Evolutionary conservation across 2,888 invertebrate species (phyloP), one percentile per base, ranked within the genome.

Genomic region (Leucophenga maculata): DNA sequence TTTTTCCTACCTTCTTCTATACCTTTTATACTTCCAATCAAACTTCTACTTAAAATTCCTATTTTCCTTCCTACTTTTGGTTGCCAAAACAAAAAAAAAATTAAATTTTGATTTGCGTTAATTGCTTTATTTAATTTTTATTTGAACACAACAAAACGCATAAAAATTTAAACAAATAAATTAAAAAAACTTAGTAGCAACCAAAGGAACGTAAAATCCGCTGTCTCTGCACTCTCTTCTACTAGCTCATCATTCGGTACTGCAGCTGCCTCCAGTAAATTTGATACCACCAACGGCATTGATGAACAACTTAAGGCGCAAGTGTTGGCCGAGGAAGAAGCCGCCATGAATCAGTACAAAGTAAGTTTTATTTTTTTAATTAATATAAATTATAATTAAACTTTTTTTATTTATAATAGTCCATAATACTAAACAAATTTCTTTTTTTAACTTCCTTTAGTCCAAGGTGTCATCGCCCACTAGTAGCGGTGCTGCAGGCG

Each of bases 311-410:
- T 97, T 71, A 93, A 94, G 85, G 93, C 94, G 82, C 94, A 96
- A 88, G 95, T 94, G 50, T 89, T 99, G 72, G 98, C 98, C 32
- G 98, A 99, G 86, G 99, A 99, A 88, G 97, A 98, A 88, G 97
- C 97, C 31, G 95, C 95, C 69, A 94, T 99, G 92, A 97, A 95
- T 89, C 95, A 96, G 89, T 95, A 97, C 88, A 98, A 97, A 93
- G 98, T 96, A 88, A 82, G 79, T 76, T 46, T n/a, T 32, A 64
- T 59, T 46, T 48, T 20, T n/a, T n/a, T n/a, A n/a, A n/a, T n/a
- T n/a, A n/a, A n/a, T n/a, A n/a, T n/a, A 8, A n/a, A 9, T 16
- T 69, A 48, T 55, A 26, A 3, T 26, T 26, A n/a, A 66, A 16
- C 13, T 54, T 32, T 52, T 67, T 60, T 55, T 22, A 3, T 65